Conservation (phyloP, 2,113 vertebrate species). For the Anoura caudifer region DNA sequence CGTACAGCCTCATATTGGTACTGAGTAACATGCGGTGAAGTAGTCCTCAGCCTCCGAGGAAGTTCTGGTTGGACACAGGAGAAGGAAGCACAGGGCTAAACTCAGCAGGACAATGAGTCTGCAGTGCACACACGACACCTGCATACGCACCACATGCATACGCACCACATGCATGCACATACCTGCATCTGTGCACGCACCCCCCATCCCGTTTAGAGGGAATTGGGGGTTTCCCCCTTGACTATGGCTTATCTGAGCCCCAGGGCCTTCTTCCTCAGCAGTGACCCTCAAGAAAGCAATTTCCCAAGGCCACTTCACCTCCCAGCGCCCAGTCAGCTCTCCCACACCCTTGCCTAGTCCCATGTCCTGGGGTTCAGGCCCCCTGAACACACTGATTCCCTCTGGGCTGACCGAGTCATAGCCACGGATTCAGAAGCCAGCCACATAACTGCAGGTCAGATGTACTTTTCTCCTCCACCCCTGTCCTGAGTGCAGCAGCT, state of each 20-base stretch:
- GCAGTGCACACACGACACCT: accelerated
- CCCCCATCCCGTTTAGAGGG: not conserved
- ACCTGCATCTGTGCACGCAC: no score
- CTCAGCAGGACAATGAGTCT: not conserved
- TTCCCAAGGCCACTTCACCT: not conserved
- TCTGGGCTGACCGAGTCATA: accelerated
- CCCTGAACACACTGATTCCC: accelerated
- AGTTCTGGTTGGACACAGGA: accelerated
- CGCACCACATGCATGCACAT: accelerated
- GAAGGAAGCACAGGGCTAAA: not conserved
- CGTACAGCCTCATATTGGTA: accelerated
- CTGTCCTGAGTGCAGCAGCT: not conserved
- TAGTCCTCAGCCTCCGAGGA: not conserved
- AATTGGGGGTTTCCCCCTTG: accelerated
- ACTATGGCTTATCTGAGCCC: not conserved
- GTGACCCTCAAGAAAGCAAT: not conserved
- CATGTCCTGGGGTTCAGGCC: not conserved
- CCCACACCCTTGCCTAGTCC: not conserved
- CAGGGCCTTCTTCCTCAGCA: not conserved
- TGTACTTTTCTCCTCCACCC: accelerated
- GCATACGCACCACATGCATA: not conserved
- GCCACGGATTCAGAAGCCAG: accelerated
- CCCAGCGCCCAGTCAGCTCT: not conserved
- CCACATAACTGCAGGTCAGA: accelerated
- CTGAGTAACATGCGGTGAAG: accelerated